Percentiles rank a stretch among this genome's conserved stretches.
These are phyloP conservation scores for Salvator merianae DNA, from an alignment of 2,113 vertebrate genomes.

Conservation along the genomic window DNA sequence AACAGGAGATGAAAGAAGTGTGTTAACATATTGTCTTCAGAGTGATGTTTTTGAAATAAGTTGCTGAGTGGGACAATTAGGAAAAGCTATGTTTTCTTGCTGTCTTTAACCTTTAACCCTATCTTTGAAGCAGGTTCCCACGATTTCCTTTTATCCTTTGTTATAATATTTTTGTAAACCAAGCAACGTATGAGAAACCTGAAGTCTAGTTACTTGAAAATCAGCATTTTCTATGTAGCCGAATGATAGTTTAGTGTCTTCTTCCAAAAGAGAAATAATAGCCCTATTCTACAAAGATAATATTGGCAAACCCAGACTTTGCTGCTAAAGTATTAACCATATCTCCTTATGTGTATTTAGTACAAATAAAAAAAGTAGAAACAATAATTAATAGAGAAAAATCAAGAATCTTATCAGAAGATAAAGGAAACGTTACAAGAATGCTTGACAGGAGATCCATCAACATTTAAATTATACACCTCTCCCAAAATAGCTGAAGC, in stretches of 20 bases:
- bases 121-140: background rate
- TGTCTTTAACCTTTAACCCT: background rate
- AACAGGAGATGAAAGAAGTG: background rate
- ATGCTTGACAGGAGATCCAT: conserved; percentile 59
- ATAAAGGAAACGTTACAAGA: conserved; percentile 52
- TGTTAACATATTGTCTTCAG: background rate
- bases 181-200: background rate
- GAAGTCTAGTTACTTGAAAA: background rate
- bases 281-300: background rate
- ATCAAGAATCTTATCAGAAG: conserved; percentile 47
- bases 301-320: background rate
- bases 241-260: background rate
- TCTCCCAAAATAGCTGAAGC: conserved; percentile 61
- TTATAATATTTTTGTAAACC: background rate
- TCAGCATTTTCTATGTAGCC: background rate
- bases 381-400: conserved; percentile 55
- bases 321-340: background rate
- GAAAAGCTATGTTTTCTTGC: too few relatives aligned
- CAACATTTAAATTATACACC: conserved; percentile 64
- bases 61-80: too few relatives aligned
- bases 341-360: conserved; percentile 15
- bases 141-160: background rate
- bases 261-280: background rate
- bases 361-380: conserved; percentile 43
- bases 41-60: background rate